Conservation (phyloP, 2,888 invertebrate genomes). For the Zeuzera pyrina region DNA sequence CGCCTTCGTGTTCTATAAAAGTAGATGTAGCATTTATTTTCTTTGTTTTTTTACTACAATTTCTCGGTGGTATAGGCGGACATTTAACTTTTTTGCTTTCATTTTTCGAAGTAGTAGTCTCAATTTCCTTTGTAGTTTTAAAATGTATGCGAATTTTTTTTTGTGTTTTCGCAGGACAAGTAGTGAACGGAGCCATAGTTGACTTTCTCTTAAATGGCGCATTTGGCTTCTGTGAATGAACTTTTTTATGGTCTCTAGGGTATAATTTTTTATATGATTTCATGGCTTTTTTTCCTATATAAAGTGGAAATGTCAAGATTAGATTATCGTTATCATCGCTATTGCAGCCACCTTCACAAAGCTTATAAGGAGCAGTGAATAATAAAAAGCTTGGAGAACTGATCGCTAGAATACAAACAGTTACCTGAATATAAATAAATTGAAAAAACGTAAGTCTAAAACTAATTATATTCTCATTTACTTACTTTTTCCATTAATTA, state of each 20-base stretch:
- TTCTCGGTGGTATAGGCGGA: too few relatives aligned
- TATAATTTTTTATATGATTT: conserved; percentile 25
- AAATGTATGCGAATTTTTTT: too few relatives aligned
- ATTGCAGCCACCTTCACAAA: conserved; percentile 38
- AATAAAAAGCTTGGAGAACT: conserved; percentile 27
- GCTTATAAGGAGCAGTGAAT: conserved; percentile 52
- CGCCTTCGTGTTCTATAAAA: not conserved
- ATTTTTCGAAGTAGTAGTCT: not conserved
- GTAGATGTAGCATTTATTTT: not conserved
- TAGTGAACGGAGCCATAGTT: conserved; percentile 19
- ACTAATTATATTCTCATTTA: too few relatives aligned
- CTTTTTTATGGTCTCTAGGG: conserved; percentile 22
- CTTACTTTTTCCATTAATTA: too few relatives aligned
- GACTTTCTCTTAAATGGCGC: conserved; percentile 31
- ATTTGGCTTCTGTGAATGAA: conserved; percentile 14
- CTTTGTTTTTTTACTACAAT: not conserved
- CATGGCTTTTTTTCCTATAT: conserved; percentile 29
- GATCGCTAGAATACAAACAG: not conserved
- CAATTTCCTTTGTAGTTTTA: not conserved
- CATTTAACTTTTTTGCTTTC: too few relatives aligned
- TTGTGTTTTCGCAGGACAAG: conserved; percentile 11
- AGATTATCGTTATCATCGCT: conserved; percentile 24
- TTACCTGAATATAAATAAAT: not conserved
- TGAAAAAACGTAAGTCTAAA: too few relatives aligned
- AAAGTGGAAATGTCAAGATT: conserved; percentile 40